phyloP scores from a whole-genome alignment of 37 sponge, comb jelly and placozoan genomes.

The Cladorhizidae sp. region DNA sequence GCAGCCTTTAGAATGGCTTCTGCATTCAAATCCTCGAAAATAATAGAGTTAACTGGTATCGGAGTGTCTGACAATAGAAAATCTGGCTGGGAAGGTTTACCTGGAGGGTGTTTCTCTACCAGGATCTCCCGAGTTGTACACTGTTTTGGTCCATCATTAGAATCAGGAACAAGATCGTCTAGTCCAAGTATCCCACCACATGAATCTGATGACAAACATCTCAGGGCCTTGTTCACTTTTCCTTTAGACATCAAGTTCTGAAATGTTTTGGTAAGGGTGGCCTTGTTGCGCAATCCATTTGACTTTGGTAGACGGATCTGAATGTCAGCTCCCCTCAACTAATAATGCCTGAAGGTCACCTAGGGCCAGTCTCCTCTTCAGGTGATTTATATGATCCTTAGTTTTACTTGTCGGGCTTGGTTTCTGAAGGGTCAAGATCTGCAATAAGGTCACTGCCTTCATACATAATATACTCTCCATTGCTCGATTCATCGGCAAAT shows the following conservation, averaged over 20 bases:
- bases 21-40: slow-evolving; percentile 12
- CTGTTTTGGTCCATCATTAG: neutral
- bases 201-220: slow-evolving; percentile 12
- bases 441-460: slow-evolving; percentile 18
- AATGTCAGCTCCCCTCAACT: slow-evolving; percentile 20
- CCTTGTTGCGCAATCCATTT: neutral
- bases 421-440: slow-evolving; percentile 19
- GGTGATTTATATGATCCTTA: slow-evolving; percentile 18
- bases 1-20: slow-evolving; percentile 19
- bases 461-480: slow-evolving; percentile 24
- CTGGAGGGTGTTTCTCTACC: slow-evolving; percentile 36
- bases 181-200: slow-evolving; percentile 21
- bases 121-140: slow-evolving; percentile 25
- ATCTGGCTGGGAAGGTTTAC: neutral
- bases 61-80: neutral
- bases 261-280: slow-evolving; percentile 4
- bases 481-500: slow-evolving; percentile 20
- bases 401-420: slow-evolving; percentile 25
- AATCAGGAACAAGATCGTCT: slow-evolving; percentile 8
- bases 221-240: slow-evolving; percentile 37
- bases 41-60: slow-evolving; percentile 16
- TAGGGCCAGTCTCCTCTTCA: slow-evolving; percentile 15
- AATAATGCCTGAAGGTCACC: slow-evolving; percentile 17
- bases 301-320: neutral
- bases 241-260: slow-evolving; percentile 23